These are phyloP conservation scores for Drosophila monieri DNA, from an alignment of 2,888 invertebrate species.

Conservation along the genomic window DNA sequence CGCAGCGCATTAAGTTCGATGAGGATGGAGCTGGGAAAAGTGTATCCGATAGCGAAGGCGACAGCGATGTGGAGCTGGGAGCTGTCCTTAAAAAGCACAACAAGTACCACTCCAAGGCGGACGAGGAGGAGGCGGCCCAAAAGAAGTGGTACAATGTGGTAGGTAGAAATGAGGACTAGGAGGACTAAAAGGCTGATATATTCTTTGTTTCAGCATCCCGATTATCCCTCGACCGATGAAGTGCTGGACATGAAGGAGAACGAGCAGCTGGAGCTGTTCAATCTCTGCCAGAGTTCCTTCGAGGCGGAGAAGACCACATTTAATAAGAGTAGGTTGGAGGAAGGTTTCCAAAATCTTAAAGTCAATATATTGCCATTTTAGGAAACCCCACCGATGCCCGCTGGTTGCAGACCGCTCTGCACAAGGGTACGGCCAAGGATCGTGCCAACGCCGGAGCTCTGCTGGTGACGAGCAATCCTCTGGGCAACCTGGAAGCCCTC, in stretches of 20 bases:
- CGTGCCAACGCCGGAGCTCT: constrained; percentile 83
- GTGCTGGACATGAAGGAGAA: constrained; percentile 82
- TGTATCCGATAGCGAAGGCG: constrained; percentile 18
- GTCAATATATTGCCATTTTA: constrained; percentile 34
- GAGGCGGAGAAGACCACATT: constrained; percentile 76
- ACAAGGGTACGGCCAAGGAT: constrained; percentile 84
- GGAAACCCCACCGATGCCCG: constrained; percentile 83
- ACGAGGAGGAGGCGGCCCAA: constrained; percentile 65
- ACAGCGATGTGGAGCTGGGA: constrained; percentile 39
- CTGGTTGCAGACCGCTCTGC: constrained; percentile 83
- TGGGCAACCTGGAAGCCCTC: constrained; percentile 82
- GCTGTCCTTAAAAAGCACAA: constrained; percentile 44
- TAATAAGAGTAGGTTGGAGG: constrained; percentile 73
- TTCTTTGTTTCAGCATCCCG: constrained; percentile 66
- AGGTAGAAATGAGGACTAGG: no score
- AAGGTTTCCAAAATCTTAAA: background rate
- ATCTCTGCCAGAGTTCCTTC: constrained; percentile 79
- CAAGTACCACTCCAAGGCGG: constrained; percentile 51
- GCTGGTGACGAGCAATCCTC: constrained; percentile 83
- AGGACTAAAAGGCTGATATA: no score
- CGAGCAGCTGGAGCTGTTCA: constrained; percentile 81
- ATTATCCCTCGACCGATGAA: constrained; percentile 78
- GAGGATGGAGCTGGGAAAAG: constrained; percentile 45
- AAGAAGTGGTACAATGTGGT: constrained; percentile 83
- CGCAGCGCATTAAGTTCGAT: constrained; percentile 69